Evolutionary conservation across 2,797 vertebrate genomes (phyloP).

Genomic region (Gephyroberyx darwinii): DNA sequence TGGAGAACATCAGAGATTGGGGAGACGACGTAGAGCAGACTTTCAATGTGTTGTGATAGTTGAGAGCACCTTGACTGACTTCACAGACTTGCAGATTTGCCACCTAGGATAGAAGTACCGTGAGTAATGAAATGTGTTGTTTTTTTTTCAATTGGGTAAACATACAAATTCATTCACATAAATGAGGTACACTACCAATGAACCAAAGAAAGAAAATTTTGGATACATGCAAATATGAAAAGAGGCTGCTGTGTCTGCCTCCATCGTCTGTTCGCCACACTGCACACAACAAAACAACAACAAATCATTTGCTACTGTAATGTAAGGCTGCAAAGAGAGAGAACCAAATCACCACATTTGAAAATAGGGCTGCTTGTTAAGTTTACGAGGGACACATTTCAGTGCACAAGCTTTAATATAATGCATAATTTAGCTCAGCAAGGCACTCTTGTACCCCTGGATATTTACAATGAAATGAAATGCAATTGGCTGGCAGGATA

Average conservation of each 20-base stretch:
- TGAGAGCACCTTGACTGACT: conserved; percentile 19
- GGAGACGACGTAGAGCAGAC: conserved; percentile 7
- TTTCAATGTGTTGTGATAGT: conserved; percentile 8
- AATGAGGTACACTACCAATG: conserved; percentile 53
- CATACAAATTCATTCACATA: conserved; percentile 46
- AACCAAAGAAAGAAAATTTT: conserved; percentile 45
- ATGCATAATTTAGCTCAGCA: conserved; percentile 50
- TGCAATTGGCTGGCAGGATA: conserved; percentile 51
- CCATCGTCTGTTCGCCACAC: conserved; percentile 47
- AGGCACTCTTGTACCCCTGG: conserved; percentile 29
- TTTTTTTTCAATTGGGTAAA: conserved; percentile 31
- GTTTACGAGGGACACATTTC: conserved; percentile 53
- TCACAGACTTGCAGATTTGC: conserved; percentile 4
- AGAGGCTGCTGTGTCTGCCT: conserved; percentile 43
- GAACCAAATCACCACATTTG: conserved; percentile 34
- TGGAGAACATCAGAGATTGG: conserved; percentile 22
- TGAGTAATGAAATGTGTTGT: conserved; percentile 20
- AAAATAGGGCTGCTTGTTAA: conserved; percentile 54
- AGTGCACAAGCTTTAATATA: conserved; percentile 46
- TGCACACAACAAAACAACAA: conserved; percentile 57
- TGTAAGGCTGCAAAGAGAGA: conserved; percentile 44
- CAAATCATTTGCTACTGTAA: conserved; percentile 47
- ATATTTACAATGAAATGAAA: conserved; percentile 58
- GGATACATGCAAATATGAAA: conserved; percentile 59
- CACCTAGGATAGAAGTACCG: not conserved